Evolutionary conservation across 2,797 vertebrate species (phyloP).

Genomic region (Clarias platycephalus): DNA sequence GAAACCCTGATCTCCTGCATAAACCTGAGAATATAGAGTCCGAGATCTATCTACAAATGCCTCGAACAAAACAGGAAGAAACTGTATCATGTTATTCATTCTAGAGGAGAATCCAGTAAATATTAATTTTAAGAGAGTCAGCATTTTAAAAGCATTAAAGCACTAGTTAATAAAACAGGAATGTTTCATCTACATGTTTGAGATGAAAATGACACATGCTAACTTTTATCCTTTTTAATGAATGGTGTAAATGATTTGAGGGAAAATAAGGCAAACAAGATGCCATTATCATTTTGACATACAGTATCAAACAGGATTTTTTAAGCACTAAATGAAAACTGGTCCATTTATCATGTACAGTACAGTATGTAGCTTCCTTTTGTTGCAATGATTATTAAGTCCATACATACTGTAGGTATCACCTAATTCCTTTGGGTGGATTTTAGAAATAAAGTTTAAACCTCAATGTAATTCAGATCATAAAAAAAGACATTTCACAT

Average conservation of each 20-base stretch:
- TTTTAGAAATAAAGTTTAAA: constrained; percentile 1
- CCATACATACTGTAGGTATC: neutral
- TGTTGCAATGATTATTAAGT: neutral
- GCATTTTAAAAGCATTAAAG: neutral
- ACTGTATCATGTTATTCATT: neutral
- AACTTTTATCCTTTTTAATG: neutral
- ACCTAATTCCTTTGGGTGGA: neutral
- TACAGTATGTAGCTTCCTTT: neutral
- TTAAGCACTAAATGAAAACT: neutral
- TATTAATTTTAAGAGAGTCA: neutral
- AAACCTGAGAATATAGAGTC: neutral
- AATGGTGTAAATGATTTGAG: neutral
- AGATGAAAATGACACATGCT: neutral
- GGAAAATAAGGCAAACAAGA: neutral
- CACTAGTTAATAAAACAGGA: neutral
- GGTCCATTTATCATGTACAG: neutral
- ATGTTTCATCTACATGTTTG: neutral
- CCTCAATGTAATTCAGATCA: neutral
- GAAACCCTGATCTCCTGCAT: too few relatives aligned
- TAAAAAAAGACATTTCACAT: neutral
- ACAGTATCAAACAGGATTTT: neutral
- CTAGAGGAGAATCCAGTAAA: neutral
- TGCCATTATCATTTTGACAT: neutral
- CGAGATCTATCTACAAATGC: neutral
- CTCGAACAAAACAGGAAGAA: neutral